phyloP scores from a whole-genome alignment of 2,888 invertebrate species.

The Heliconius cydno region DNA sequence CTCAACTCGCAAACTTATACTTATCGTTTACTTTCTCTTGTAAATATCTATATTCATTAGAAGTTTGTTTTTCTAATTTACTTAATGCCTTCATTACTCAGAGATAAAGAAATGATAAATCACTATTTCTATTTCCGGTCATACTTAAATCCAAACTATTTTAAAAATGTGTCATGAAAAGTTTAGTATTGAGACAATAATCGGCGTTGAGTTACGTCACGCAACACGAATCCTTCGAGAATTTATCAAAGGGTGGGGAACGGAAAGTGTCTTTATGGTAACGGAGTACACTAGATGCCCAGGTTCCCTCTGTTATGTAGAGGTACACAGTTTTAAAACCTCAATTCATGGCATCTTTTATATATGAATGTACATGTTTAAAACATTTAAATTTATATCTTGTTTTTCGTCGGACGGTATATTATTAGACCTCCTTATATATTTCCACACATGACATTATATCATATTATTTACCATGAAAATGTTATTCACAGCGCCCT shows the following conservation, averaged over 20 bases:
- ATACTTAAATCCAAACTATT: not conserved
- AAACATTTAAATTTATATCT: constrained; percentile 13
- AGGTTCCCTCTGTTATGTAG: too few relatives aligned
- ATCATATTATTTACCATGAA: constrained; percentile 7
- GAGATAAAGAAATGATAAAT: too few relatives aligned
- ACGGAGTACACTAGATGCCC: too few relatives aligned
- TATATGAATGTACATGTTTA: not conserved
- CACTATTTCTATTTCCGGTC: not conserved
- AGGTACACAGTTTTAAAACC: not conserved
- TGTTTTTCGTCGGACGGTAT: not conserved
- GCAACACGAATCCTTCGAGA: too few relatives aligned
- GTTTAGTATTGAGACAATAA: too few relatives aligned
- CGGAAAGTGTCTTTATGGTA: too few relatives aligned
- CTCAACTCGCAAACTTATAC: constrained; percentile 48
- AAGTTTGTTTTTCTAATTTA: not conserved
- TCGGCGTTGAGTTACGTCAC: too few relatives aligned
- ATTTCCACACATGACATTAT: not conserved
- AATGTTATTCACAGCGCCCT: constrained; percentile 13
- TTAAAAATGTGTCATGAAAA: too few relatives aligned
- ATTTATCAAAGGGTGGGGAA: too few relatives aligned
- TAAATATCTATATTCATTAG: constrained; percentile 3
- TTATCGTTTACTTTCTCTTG: constrained; percentile 53
- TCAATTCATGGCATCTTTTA: not conserved
- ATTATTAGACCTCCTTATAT: not conserved
- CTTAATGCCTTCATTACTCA: not conserved